These are phyloP conservation scores for Acanthurus lineatus DNA, from an alignment of 2,797 vertebrate genomes.

Conservation along the genomic window DNA sequence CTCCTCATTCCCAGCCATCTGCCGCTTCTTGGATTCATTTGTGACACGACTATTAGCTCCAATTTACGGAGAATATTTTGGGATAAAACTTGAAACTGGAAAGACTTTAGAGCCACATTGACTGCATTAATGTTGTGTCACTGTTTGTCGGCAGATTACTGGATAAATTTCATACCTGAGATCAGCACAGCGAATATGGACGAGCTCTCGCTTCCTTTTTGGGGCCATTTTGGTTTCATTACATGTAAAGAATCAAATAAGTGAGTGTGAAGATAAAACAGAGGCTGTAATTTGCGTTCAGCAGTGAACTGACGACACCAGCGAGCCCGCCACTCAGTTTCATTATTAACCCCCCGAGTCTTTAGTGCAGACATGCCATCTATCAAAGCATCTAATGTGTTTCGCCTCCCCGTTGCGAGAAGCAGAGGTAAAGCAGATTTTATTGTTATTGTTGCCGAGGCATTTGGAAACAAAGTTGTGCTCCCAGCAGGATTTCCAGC, in stretches of 20 bases:
- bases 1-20: conserved; percentile 57
- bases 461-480: conserved; percentile 3
- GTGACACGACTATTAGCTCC: conserved; percentile 7
- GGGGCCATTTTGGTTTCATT: not conserved
- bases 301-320: not conserved
- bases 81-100: not conserved
- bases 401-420: conserved; percentile 20
- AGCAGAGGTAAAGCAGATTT: conserved; percentile 19
- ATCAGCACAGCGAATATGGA: not conserved
- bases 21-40: conserved; percentile 47
- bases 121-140: not conserved
- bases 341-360: conserved; percentile 67
- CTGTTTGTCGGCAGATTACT: not conserved
- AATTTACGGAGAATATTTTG: conserved; percentile 14
- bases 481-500: conserved; percentile 32
- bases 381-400: conserved; percentile 48
- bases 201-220: too few species aligned
- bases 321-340: conserved; percentile 30
- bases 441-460: not conserved
- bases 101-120: not conserved
- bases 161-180: not conserved
- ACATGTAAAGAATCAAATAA: not conserved
- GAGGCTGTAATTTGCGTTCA: conserved; percentile 19
- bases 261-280: not conserved
- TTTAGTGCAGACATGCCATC: conserved; percentile 26